Evolutionary conservation across 2,888 invertebrate species (phyloP), one percentile per base, ranked within the genome.

Genomic region (Notodonta ziczac): DNA sequence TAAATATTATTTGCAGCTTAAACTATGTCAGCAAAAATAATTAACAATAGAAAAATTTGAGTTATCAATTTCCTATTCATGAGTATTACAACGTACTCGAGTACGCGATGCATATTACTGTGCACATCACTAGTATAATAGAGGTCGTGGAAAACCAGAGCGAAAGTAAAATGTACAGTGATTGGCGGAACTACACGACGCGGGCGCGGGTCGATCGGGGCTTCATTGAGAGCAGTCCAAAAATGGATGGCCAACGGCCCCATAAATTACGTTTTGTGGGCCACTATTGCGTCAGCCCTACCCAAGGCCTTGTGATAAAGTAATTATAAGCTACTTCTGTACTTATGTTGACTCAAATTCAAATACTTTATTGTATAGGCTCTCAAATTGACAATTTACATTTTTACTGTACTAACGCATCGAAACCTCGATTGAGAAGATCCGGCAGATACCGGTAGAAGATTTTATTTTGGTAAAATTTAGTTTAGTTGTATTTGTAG

Each of bases 91-190:
- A 42, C 0, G 44, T 56, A 56, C 10, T 44, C 13, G 56, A 56
- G 24, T 44, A 56, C 10, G 5, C 42, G 40, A 69, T 75, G 73
- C 9, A 56, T 44, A 42, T 50, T 50, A 13, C 5, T 16, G 5
- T 39, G 12, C 35, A 56, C 44, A 46, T 16, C 56, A 42, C 46
- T 60, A 73, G 73, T 59, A 65, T 56, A 81, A 80, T 81, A 85
- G 82, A 87, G 87, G 88, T 88, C 88, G 83, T 76, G 88, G 85
- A 90, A 89, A 89, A 89, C 82, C 83, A 81, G 86, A 88, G 87
- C 87, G 90, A 90, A 90, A 90, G 90, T 89, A 81, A 73, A 67
- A 78, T 69, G 63, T 69, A 62, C 74, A 72, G 88, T 87, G 91
- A 90, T 77, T 85, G 89, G 91, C 88, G 90, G 90, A 90, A 90